Evolutionary conservation across 1,140 invertebrate genomes (phyloP).

Genomic region (Aphelinus certus): DNA sequence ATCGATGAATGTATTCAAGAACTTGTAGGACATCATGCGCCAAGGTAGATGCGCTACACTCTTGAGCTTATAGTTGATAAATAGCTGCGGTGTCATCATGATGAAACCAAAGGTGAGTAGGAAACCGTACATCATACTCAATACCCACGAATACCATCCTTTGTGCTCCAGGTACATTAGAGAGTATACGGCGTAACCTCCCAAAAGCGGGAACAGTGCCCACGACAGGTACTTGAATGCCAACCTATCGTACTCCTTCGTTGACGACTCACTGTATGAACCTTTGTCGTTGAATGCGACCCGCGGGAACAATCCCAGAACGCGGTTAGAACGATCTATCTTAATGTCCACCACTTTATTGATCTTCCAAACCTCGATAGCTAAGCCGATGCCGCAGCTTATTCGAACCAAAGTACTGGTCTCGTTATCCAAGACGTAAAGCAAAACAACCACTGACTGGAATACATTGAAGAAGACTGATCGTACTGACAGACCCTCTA

Average conservation of each 20-base stretch:
- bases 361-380: conserved; percentile 99
- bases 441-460: conserved; percentile 92
- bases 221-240: conserved; percentile 98
- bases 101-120: conserved; percentile 99
- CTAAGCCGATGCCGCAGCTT: conserved; percentile 90
- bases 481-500: conserved; percentile 96
- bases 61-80: conserved; percentile 99
- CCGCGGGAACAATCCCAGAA: conserved; percentile 83
- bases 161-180: conserved; percentile 97
- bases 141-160: conserved; percentile 96
- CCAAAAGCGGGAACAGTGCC: conserved; percentile 92
- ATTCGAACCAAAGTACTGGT: conserved; percentile 96
- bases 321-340: conserved; percentile 77
- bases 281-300: conserved; percentile 92
- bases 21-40: conserved; percentile 99
- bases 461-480: conserved; percentile 99
- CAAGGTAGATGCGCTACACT: conserved; percentile 98
- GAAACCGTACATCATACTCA: conserved; percentile 98
- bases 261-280: conserved; percentile 95
- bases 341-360: conserved; percentile 93
- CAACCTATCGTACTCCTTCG: conserved; percentile 92
- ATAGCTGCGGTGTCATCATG: conserved; percentile 99
- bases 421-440: conserved; percentile 98
- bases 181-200: conserved; percentile 94
- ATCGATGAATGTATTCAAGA: conserved; percentile 99